Percentiles rank a stretch among this genome's conserved stretches.
Evolutionary conservation across 2,797 vertebrate genomes (phyloP).

Genomic region (Sebastes reedi): DNA sequence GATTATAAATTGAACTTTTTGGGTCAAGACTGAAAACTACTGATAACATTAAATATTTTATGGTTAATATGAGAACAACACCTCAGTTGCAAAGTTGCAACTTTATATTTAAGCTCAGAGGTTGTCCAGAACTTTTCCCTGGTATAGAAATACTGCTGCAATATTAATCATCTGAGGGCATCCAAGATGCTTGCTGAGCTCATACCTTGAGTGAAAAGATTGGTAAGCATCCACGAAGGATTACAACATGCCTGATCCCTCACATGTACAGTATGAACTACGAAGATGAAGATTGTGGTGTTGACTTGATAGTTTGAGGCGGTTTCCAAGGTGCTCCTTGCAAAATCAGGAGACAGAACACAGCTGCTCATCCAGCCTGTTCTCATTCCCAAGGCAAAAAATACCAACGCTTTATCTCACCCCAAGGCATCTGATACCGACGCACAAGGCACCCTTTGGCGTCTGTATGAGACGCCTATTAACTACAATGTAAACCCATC

Average conservation of each 20-base stretch:
- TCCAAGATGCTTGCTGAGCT: neutral
- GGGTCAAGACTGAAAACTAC: neutral
- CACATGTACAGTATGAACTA: neutral
- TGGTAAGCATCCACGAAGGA: neutral
- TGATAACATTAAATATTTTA: neutral
- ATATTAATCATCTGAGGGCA: neutral
- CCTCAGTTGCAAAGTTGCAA: neutral
- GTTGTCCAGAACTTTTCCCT: neutral
- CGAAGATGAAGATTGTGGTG: neutral
- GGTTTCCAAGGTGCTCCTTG: neutral
- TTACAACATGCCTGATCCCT: neutral
- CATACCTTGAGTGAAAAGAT: neutral
- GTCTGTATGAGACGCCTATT: too few species aligned
- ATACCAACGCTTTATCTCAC: too few species aligned
- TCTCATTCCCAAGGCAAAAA: too few species aligned
- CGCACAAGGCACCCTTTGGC: too few species aligned
- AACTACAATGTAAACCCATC: too few species aligned
- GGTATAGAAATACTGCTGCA: neutral
- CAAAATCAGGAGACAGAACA: neutral
- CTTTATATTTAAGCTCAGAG: neutral
- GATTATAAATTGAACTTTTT: neutral
- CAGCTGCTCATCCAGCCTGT: neutral
- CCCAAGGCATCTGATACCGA: too few species aligned
- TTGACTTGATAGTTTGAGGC: neutral
- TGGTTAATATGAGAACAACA: neutral